Evolutionary conservation across 2,888 invertebrate species (phyloP), one percentile per base, ranked within the genome.

Genomic region (Agrypnus murinus): DNA sequence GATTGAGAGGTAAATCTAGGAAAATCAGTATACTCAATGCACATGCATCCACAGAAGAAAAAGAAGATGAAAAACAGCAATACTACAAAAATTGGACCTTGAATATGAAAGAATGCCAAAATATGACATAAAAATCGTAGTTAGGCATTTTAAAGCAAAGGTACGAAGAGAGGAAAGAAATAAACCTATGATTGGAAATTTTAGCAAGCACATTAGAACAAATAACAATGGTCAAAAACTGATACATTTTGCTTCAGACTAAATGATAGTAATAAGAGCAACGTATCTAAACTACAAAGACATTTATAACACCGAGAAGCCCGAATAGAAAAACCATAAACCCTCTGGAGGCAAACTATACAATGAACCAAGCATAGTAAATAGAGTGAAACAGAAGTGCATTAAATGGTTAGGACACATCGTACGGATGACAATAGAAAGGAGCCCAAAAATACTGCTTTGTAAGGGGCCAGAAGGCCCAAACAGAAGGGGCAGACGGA

Each of bases 1-100:
- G n/a, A n/a, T n/a, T n/a, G n/a, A n/a, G n/a, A n/a, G n/a, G n/a
- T n/a, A n/a, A n/a, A n/a, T n/a, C n/a, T n/a, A 43, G 43, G 43
- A 43, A 43, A 14, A 43, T 43, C 43, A 43, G 14, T 14, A 6
- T 43, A 5, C 14, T 12, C 5, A 69, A 69, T 65, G 57, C 34
- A 8, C 66, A 75, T 50, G 72, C 72, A 10, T 71, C 73, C 12
- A 75, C 68, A 15, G 72, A 76, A 12, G 71, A 69, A 40, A 46
- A 19, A 36, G 60, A 70, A 14, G 60, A 69, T 43, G 65, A 71
- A 12, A 73, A 71, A 58, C 63, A 75, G 46, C 34, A 15, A 9
- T 73, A 65, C 19, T 74, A 73, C 55, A 62, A 14, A 36, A 60
- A 38, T 36, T 73, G 46, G 69, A 65, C n/a, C 46, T 53, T 17